Base-by-base conservation (phyloP, 2,888 invertebrate species). In the Epinotia demarniana region DNA sequence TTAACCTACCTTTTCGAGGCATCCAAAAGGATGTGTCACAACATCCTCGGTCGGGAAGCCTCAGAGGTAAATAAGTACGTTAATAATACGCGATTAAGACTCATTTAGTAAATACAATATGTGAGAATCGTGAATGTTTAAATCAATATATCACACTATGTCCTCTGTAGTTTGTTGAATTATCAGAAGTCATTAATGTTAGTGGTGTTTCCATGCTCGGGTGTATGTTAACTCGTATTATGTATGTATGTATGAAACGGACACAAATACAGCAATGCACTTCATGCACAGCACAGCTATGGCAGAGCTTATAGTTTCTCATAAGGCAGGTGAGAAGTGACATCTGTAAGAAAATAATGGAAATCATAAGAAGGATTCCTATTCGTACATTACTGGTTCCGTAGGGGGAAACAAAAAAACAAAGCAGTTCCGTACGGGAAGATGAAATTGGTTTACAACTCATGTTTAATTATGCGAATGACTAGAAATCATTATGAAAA, bases 261-360 rank as follows among this genome's bases (percentile, higher is more conserved):
- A 89, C 87, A 85, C 84, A 89, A 84, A 89, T 86, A 90, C 89
- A 90, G 87, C 87, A 90, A 92, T 90, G 89, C 90, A 86, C 88
- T 87, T 89, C 93, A 94, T 94, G 93, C 93, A 91, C 90, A 90
- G 89, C 89, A 91, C 91, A 89, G 90, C 90, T 90, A 92, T 92
- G 93, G 93, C 91, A 89, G 92, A 89, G 91, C 94, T 97, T 97
- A 98, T 95, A 98, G 97, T 96, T 97, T 97, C 96, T 98, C 98
- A 95, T 98, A 98, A 95, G 97, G 97, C 95, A 97, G 97, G 94
- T 97, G 96, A 94, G 97, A 96, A 95, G 96, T 97, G 94, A 98
- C 97, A 95, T 98, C 98, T 98, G 97, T 95, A 96, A 97, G 95
- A 95, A 95, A 95, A 95, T 89, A 75, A 79, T 78, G 73, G 64